Base-by-base conservation (phyloP, 2,888 invertebrate genomes). In the Eremobia ochroleuca region DNA sequence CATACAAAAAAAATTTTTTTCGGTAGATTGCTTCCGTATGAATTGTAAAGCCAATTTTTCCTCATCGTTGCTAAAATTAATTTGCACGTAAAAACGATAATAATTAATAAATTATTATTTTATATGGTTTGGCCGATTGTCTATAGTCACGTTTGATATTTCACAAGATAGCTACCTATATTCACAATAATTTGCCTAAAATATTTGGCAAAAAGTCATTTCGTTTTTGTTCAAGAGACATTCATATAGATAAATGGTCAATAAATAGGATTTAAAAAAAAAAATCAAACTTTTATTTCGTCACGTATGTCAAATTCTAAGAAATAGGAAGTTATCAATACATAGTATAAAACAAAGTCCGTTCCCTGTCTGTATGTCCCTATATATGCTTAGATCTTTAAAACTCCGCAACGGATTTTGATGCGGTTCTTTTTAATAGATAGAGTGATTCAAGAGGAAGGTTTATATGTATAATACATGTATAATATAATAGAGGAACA, bases 221-320 rank as follows among this genome's bases (percentile, higher is more conserved):
- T 61, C 5, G 18, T 25, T 25, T 46, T 65, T 43, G 4, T 59
- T 31, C 37, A 65, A 58, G 18, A 46, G n/a, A 76, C 49, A 43
- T 34, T 9, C 8, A 43, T 68, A 8, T 15, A 72, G 25, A n/a
- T 31, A 21, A 55, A 74, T 52, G 40, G 52, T 18, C 13, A 31
- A 31, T n/a, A 34, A 75, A 62, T 43, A 15, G 3, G 3, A 6
- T 64, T 31, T 65, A n/a, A n/a, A n/a, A n/a, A n/a, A n/a, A n/a
- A n/a, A 13, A 59, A n/a, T 40, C 2, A 25, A 18, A 71, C 37
- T 9, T 34, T 81, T 55, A 9, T 62, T 40, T 55, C 0, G 6
- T 46, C 21, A 62, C 31, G 31, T 67, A 61, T 31, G n/a, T 49
- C 11, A 18, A 69, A 34, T 79, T 79, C 37, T 31, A 21, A 65